Evolutionary conservation across 2,113 vertebrate species (phyloP), one percentile per base, ranked within the genome.

Genomic region (Sphaerodactylus townsendi): DNA sequence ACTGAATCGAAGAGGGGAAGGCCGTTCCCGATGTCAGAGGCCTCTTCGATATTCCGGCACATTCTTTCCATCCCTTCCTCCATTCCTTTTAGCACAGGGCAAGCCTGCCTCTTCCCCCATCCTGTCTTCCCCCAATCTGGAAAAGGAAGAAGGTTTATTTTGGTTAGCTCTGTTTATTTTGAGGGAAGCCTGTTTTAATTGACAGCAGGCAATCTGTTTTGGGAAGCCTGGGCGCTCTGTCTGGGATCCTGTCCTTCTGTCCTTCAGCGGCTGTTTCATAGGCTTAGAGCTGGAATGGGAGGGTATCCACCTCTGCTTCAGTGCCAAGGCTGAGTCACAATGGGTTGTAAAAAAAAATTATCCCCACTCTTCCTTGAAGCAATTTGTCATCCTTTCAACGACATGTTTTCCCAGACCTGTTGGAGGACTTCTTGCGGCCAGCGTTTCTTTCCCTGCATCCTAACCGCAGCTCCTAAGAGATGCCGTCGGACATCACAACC

Each of bases 301-400:
- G 56, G 71, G 39, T 25, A 81, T 44, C 37, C 88, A 73, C 77
- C 79, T 89, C 81, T 21, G 0, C 0, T 9, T 66, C 66, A 0
- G 3, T 81, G 90, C 88, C 89, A 87, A 84, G 74, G 71, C 87
- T 90, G 90, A 93, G 91, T 94, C 91, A n/a, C n/a, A 89, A 82
- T 78, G 48, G 46, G 1, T 33, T 44, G 35, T 44, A n/a, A 23
- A 37, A 19, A 50, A 2, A 17, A 2, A 6, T 14, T 80, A 3
- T 86, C 76, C 75, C 85, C 8, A 0, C 3, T 8, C 35, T 68
- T 71, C 68, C 84, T 85, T 77, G 39, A 86, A 83, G 64, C 88
- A 85, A 92, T 87, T 86, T 89, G 56, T 92, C 88, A 79, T 90
- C 87, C 83, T 92, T 91, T 92, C 90, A 88, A 81, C 92, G 82